Conservation (phyloP, 2,113 vertebrate species). For the Paralichthys olivaceus region DNA sequence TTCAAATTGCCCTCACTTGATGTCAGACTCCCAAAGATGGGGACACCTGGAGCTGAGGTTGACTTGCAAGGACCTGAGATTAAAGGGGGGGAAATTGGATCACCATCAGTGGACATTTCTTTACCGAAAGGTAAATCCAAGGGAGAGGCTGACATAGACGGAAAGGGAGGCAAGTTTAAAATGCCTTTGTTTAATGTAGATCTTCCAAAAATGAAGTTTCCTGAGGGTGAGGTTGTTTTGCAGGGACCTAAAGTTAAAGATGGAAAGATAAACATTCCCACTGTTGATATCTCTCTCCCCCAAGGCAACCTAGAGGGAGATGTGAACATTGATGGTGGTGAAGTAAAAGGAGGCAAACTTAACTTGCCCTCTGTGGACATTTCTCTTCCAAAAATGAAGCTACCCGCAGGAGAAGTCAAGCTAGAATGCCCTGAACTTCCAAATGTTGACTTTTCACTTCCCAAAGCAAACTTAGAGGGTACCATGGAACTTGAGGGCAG, state of each 20-base stretch:
- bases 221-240: not conserved
- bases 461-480: slow-evolving; percentile 50
- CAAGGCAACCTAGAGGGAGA: slow-evolving; percentile 45
- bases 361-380: slow-evolving; percentile 43
- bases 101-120: slow-evolving; percentile 69
- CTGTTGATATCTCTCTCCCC: slow-evolving; percentile 37
- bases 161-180: slow-evolving; percentile 21
- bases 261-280: slow-evolving; percentile 35
- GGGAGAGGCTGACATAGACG: slow-evolving; percentile 23
- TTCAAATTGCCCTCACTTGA: slow-evolving; percentile 59
- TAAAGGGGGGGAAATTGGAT: slow-evolving; percentile 57
- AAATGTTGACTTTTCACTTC: slow-evolving; percentile 61
- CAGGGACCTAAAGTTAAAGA: not conserved
- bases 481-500: not conserved
- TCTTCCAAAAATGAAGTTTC: not conserved
- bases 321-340: slow-evolving; percentile 21
- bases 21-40: slow-evolving; percentile 63
- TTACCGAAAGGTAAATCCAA: slow-evolving; percentile 54
- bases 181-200: not conserved
- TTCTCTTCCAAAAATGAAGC: slow-evolving; percentile 46
- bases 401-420: slow-evolving; percentile 27
- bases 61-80: slow-evolving; percentile 47
- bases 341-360: slow-evolving; percentile 35
- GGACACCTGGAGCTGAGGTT: slow-evolving; percentile 24
- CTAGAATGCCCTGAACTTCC: slow-evolving; percentile 61